Base-by-base conservation (phyloP, 1,140 invertebrate genomes). In the Lerema accius region DNA sequence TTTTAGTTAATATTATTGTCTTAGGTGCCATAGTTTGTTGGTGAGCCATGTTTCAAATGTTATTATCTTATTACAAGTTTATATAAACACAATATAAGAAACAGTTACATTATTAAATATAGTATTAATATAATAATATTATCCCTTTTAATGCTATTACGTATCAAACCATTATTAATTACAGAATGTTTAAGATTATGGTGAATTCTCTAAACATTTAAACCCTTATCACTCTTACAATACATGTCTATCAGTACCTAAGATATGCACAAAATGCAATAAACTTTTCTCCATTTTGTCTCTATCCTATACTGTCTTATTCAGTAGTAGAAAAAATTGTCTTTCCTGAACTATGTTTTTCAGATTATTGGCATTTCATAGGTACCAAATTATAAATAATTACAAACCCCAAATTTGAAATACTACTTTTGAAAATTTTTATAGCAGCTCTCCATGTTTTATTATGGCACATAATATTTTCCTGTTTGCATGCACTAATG, bases 401-500 rank as follows among this genome's bases (percentile, higher is more conserved):
- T 73, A 67, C 66, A 69, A 59, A 67, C 32, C 60, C 63, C 35
- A 59, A 66, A 63, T 39, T 66, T 65, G 40, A 73, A 71, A 70
- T 32, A 56, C 17, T 65, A 67, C 19, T 66, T 66, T 70, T 19
- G 61, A 66, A n/a, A 70, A 40, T 64, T 69, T 55, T 51, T 49
- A 65, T 62, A 63, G 67, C 69, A 74, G 75, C 78, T 82, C 78
- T 83, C 78, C 68, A 73, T 69, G 77, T 78, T 72, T 78, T 82
- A 74, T 83, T 83, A 77, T 65, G 76, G 78, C 83, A 87, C 83
- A 71, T 59, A n/a, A n/a, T n/a, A 59, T 83, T 84, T 81, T 84
- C 72, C 80, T 82, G 78, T 82, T 83, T 82, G 83, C 83, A 83
- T 86, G 83, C 82, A 86, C 79, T 84, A n/a, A 83, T 75, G 78